Conservation (phyloP, 2,797 vertebrate species). For the Podarcis siculus region DNA sequence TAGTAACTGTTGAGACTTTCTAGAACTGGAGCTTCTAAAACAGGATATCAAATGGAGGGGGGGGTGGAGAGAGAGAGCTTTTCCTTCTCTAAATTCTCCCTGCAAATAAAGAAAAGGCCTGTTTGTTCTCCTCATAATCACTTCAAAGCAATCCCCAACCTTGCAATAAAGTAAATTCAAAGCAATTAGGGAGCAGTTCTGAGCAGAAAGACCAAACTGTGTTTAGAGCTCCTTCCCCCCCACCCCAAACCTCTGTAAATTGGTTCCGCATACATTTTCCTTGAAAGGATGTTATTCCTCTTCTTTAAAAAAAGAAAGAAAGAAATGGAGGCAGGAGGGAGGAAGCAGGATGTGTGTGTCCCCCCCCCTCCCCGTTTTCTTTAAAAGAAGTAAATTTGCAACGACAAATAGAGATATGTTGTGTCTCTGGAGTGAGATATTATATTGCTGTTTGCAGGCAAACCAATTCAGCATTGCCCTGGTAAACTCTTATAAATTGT, state of each 20-base stretch:
- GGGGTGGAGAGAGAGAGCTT: constrained; percentile 40
- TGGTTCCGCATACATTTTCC: constrained; percentile 66
- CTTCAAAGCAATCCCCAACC: constrained; percentile 76
- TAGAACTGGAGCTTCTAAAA: constrained; percentile 70
- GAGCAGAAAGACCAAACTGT: constrained; percentile 64
- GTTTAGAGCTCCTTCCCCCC: constrained; percentile 53
- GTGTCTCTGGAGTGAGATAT: constrained; percentile 72
- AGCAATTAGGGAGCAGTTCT: constrained; percentile 74
- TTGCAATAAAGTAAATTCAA: constrained; percentile 78
- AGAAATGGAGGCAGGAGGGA: neutral
- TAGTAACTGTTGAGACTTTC: constrained; percentile 50
- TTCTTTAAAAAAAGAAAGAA: constrained; percentile 37
- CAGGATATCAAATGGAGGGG: constrained; percentile 46
- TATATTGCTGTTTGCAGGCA: constrained; percentile 62
- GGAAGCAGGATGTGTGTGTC: neutral
- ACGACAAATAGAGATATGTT: constrained; percentile 65
- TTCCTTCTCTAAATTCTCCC: constrained; percentile 67
- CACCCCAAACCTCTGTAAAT: constrained; percentile 51
- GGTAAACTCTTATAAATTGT: constrained; percentile 61
- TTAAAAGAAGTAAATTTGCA: constrained; percentile 60
- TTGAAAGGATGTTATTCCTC: constrained; percentile 70
- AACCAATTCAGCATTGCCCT: constrained; percentile 52
- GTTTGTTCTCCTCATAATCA: constrained; percentile 74
- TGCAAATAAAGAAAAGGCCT: constrained; percentile 56
- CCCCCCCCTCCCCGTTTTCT: constrained; percentile 22